Percentiles rank a stretch among this genome's conserved stretches.
These are phyloP conservation scores for Hetaerina titia DNA, from an alignment of 2,888 invertebrate species.

Conservation along the genomic window DNA sequence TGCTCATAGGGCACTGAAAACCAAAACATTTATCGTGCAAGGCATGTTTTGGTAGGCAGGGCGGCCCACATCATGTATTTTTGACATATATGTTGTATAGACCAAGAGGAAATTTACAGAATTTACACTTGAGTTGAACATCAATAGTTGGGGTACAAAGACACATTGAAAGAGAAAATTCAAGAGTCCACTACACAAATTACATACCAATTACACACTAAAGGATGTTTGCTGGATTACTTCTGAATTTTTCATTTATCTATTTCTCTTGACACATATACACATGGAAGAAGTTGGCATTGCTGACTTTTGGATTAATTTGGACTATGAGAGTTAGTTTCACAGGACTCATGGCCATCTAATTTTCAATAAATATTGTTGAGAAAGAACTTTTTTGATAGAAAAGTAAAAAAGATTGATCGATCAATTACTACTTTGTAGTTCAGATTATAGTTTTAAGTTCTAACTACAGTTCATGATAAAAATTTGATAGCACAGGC, in stretches of 20 bases:
- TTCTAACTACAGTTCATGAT: neutral
- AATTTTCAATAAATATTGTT: no score
- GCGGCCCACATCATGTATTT: neutral
- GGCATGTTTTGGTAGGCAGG: neutral
- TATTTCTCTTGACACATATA: neutral
- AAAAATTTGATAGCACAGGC: neutral
- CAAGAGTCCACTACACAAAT: neutral
- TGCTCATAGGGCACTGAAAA: neutral
- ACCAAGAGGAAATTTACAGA: neutral
- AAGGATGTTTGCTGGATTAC: neutral
- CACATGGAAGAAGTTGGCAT: neutral
- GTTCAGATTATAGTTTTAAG: neutral
- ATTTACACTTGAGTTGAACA: neutral
- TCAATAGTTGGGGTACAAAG: neutral
- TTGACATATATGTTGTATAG: neutral
- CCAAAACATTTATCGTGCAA: neutral
- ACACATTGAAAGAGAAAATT: neutral
- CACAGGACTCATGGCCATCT: neutral
- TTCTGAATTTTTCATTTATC: neutral
- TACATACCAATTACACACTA: neutral
- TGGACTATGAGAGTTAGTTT: neutral
- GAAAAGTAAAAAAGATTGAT: constrained; percentile 39
- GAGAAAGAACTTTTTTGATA: neutral
- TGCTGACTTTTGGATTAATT: neutral
- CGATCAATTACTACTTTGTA: neutral